phyloP scores from a whole-genome alignment of 2,888 invertebrate genomes.

The Melinaea marsaeus region DNA sequence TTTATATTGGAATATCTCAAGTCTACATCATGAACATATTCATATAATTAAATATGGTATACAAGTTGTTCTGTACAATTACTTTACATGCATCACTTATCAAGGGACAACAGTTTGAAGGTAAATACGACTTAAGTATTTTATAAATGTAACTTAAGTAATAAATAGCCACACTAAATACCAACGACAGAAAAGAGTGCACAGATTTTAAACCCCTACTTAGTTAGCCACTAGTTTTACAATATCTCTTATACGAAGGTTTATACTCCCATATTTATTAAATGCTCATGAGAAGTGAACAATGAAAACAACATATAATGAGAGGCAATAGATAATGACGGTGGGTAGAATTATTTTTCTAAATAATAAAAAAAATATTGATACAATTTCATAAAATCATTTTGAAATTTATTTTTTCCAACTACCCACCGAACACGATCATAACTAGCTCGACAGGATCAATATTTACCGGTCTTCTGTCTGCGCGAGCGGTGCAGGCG shows the following conservation, averaged over 20 bases:
- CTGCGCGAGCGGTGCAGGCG: constrained; percentile 84
- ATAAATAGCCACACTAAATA: not conserved
- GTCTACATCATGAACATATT: too few relatives aligned
- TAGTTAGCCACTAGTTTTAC: not conserved
- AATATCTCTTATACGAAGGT: not conserved
- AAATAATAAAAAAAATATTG: not conserved
- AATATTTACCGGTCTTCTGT: constrained; percentile 84
- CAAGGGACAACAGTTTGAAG: too few relatives aligned
- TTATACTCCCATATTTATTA: not conserved
- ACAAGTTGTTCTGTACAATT: too few relatives aligned
- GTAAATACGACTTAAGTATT: too few relatives aligned
- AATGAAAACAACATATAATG: constrained; percentile 19
- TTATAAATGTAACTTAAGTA: too few relatives aligned
- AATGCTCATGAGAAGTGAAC: constrained; percentile 19
- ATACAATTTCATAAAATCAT: not conserved
- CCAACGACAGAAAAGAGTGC: not conserved
- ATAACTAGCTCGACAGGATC: constrained; percentile 23
- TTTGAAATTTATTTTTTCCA: too few relatives aligned
- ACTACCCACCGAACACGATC: not conserved
- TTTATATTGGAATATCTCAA: too few relatives aligned
- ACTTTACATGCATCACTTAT: too few relatives aligned
- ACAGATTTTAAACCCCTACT: not conserved
- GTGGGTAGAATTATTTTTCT: not conserved
- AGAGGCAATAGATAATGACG: constrained; percentile 6
- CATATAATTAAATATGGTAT: too few relatives aligned